Percentiles rank a stretch among this genome's conserved stretches.
These are phyloP conservation scores for Cichladusa arquata DNA, from an alignment of 2,113 vertebrate species.

Conservation along the genomic window DNA sequence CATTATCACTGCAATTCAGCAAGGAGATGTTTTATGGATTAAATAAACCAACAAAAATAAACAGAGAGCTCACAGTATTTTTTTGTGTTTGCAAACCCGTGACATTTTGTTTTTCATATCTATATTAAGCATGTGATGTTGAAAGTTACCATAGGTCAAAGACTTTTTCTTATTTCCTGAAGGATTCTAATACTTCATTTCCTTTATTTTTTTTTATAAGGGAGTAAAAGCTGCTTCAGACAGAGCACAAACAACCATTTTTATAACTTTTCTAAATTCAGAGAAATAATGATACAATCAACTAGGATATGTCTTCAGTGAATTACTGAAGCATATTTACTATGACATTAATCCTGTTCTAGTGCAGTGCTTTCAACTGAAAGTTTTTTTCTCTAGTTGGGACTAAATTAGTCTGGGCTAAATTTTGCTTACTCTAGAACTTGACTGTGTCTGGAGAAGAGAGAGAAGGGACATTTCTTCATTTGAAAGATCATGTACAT, in stretches of 20 bases:
- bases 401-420: not conserved
- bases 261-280: not conserved
- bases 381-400: not conserved
- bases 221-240: not conserved
- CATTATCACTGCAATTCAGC: conserved; percentile 2
- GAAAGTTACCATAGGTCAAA: not conserved
- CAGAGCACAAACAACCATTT: not conserved
- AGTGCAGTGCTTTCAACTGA: not conserved
- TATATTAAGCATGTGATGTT: not conserved
- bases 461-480: not conserved
- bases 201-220: not conserved
- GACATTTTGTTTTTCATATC: not conserved
- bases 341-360: not conserved
- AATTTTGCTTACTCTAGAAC: not conserved
- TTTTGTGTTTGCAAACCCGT: not conserved
- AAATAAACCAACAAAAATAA: conserved; percentile 40
- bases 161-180: not conserved
- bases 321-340: not conserved
- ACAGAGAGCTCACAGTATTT: not conserved
- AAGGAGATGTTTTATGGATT: not conserved
- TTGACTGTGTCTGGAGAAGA: not conserved
- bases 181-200: not conserved
- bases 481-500: not conserved
- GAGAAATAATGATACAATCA: not conserved
- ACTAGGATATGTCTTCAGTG: not conserved